phyloP scores from a whole-genome alignment of 2,113 vertebrate genomes.

The Callospermophilus lateralis region DNA sequence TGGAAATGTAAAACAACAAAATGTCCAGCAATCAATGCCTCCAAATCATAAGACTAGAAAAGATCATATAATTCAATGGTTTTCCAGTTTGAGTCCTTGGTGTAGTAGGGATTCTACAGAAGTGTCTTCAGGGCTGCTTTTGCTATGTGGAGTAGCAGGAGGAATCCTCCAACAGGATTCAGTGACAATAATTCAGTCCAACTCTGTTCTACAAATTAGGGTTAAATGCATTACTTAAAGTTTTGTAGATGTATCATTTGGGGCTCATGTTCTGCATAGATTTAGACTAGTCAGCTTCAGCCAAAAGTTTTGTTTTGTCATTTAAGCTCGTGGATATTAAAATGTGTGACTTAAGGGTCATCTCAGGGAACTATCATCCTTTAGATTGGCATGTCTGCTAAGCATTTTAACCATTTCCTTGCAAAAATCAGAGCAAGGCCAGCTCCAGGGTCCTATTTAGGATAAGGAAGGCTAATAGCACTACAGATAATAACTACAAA shows the following conservation, averaged over 20 bases:
- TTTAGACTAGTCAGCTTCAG: neutral
- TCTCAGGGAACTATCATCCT: neutral
- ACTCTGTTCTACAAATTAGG: neutral
- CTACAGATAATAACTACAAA: neutral
- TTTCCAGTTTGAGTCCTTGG: neutral
- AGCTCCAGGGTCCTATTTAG: neutral
- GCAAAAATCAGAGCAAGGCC: neutral
- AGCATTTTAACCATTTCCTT: neutral
- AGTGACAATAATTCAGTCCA: neutral
- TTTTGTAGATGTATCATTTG: neutral
- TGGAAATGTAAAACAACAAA: constrained; percentile 20
- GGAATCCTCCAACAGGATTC: neutral
- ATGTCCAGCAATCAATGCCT: neutral
- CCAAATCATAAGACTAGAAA: neutral
- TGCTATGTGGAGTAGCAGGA: neutral
- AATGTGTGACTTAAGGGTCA: neutral
- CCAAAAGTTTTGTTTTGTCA: neutral
- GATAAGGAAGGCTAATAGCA: neutral
- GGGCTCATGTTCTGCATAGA: neutral
- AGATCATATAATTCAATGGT: neutral
- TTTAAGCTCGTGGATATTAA: neutral
- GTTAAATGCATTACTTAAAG: neutral
- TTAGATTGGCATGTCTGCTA: neutral
- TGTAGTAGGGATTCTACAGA: neutral
- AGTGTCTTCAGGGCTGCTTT: neutral